These are phyloP conservation scores for Hemithea aestivaria DNA, from an alignment of 2,888 invertebrate species.

Conservation along the genomic window DNA sequence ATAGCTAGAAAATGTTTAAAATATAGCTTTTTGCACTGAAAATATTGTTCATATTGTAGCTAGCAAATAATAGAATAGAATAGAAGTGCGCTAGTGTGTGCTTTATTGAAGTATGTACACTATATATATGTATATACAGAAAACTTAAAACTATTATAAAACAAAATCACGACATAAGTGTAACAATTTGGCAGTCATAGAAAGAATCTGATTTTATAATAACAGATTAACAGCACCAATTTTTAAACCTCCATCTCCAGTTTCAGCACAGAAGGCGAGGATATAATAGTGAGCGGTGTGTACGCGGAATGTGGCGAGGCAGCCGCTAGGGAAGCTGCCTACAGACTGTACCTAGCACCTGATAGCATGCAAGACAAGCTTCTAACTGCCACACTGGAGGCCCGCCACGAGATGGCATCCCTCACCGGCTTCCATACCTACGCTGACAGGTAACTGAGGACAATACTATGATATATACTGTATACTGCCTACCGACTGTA, in stretches of 20 bases:
- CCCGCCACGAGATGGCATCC: conserved; percentile 88
- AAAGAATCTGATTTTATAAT: too few species aligned
- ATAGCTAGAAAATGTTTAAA: too few species aligned
- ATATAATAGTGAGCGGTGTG: conserved; percentile 87
- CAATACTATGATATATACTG: neutral
- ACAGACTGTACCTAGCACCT: conserved; percentile 90
- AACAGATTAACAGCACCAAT: too few species aligned
- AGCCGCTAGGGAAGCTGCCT: conserved; percentile 91
- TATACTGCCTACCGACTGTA: too few species aligned
- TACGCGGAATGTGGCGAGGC: conserved; percentile 91
- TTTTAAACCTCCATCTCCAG: conserved; percentile 36
- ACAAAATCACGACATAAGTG: too few species aligned
- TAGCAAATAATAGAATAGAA: too few species aligned
- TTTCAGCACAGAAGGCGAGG: conserved; percentile 83
- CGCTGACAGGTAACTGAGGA: conserved; percentile 84
- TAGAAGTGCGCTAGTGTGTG: too few species aligned
- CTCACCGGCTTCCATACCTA: conserved; percentile 94
- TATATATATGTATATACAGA: too few species aligned
- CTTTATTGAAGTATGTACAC: too few species aligned
- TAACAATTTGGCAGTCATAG: too few species aligned
- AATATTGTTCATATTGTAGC: too few species aligned
- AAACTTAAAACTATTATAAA: neutral
- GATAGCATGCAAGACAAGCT: conserved; percentile 87
- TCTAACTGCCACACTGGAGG: conserved; percentile 84
- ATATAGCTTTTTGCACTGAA: too few species aligned